Conservation (phyloP, 2,888 invertebrate species). For the Yponomeuta evonymella region DNA sequence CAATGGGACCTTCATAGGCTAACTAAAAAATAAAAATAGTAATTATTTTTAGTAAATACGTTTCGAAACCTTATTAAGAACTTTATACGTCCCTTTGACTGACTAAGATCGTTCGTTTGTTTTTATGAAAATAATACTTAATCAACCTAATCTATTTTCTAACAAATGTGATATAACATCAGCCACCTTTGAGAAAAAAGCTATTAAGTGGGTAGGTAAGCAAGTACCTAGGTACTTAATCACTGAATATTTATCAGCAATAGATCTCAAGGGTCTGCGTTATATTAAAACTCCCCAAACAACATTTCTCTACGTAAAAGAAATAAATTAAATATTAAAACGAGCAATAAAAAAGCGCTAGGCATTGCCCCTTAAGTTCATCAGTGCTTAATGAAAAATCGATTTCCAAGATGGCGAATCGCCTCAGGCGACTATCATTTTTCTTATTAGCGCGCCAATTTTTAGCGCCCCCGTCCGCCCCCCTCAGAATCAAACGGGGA, state of each 20-base stretch:
- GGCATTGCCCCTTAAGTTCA: constrained; percentile 33
- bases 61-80: too few relatives aligned
- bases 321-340: constrained; percentile 4
- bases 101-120: too few relatives aligned
- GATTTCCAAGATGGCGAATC: constrained; percentile 34
- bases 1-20: too few relatives aligned
- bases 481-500: constrained; percentile 13
- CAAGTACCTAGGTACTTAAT: background rate
- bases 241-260: background rate
- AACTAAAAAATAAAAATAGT: too few relatives aligned
- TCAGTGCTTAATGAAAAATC: constrained; percentile 54
- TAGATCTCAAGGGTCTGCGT: background rate
- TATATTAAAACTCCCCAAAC: background rate
- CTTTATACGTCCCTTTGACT: too few relatives aligned
- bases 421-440: constrained; percentile 25
- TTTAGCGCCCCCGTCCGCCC: constrained; percentile 4
- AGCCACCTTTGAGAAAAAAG: too few relatives aligned
- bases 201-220: too few relatives aligned
- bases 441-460: constrained; percentile 21
- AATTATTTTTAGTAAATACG: too few relatives aligned
- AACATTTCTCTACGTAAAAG: background rate
- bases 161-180: too few relatives aligned
- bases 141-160: too few relatives aligned
- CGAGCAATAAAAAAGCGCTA: background rate
- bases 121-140: too few relatives aligned